Evolutionary conservation across 2,113 vertebrate species (phyloP).

Genomic region (Pituophis catenifer): DNA sequence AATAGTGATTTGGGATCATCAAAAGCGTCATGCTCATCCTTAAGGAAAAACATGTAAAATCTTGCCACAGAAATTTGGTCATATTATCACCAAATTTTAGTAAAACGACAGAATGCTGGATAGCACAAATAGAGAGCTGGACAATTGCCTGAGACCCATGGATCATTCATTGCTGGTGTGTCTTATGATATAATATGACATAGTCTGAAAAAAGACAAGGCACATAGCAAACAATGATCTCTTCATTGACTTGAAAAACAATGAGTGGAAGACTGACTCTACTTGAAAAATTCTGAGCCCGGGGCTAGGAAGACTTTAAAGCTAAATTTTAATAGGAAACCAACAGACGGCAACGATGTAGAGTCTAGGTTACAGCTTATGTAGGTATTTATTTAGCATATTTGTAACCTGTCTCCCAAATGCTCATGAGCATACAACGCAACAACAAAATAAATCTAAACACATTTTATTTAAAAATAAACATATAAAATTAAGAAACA

Average conservation of each 20-base stretch:
- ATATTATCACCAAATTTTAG: background rate
- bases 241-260: background rate
- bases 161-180: background rate
- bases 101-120: background rate
- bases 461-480: background rate
- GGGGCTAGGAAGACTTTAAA: background rate
- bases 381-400: background rate
- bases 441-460: background rate
- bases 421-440: background rate
- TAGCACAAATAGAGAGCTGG: background rate
- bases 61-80: background rate
- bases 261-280: background rate
- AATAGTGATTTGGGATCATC: background rate
- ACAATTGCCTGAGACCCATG: background rate
- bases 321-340: background rate
- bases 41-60: background rate
- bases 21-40: background rate
- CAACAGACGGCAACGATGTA: background rate
- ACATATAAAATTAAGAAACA: background rate
- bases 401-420: background rate
- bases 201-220: background rate
- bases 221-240: background rate
- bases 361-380: background rate
- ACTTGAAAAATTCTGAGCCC: background rate
- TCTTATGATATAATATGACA: background rate